phyloP scores from a whole-genome alignment of 2,113 vertebrate genomes.

The Pelodiscus sinensis region DNA sequence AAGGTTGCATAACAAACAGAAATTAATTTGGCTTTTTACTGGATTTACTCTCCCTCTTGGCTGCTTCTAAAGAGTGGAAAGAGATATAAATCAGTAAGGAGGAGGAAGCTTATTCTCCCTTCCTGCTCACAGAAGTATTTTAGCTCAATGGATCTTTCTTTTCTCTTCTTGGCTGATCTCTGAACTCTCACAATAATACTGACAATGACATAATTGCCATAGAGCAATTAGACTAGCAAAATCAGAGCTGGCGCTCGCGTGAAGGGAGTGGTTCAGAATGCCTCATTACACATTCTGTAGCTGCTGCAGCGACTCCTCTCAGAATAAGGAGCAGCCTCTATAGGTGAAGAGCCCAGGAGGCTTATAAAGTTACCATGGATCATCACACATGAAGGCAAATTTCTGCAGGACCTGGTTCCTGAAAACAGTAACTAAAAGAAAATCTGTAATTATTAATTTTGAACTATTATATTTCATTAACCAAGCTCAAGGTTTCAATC shows the following conservation, averaged over 20 bases:
- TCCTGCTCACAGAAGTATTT: not conserved
- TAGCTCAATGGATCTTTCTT: not conserved
- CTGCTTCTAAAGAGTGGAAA: not conserved
- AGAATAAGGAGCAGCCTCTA: not conserved
- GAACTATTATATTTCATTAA: not conserved
- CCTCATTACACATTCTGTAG: not conserved
- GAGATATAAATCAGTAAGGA: accelerated
- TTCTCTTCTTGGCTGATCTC: not conserved
- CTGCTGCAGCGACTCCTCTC: not conserved
- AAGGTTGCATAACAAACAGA: not conserved
- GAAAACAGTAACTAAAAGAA: not conserved
- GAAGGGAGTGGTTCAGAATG: not conserved
- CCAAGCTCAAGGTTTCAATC: not conserved
- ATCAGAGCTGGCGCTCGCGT: not conserved
- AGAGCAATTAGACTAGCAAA: not conserved
- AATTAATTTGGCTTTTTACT: not conserved
- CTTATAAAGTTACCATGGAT: not conserved
- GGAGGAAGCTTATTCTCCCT: not conserved
- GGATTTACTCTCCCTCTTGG: not conserved
- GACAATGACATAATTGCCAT: not conserved
- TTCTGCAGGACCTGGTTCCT: not conserved
- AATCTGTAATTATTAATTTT: not conserved
- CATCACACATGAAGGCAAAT: not conserved
- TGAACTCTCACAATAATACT: not conserved
- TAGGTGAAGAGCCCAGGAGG: not conserved